Evolutionary conservation across 2,888 invertebrate species (phyloP).

Genomic region (Pogonocherus hispidulus): DNA sequence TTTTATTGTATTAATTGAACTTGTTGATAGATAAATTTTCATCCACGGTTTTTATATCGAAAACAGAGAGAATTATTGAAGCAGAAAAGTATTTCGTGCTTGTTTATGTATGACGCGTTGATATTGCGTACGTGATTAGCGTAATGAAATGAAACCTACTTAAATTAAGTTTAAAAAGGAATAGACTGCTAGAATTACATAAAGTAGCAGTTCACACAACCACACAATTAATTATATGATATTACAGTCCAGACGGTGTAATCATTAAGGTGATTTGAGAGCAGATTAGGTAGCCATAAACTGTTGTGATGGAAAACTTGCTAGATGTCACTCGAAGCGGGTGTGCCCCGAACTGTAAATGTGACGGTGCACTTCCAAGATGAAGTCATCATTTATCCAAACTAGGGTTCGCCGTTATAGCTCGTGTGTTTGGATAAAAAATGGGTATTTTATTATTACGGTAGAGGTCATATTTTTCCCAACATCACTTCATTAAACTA

Average conservation of each 20-base stretch:
- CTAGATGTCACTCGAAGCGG: slow-evolving; percentile 19
- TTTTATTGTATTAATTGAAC: too few species aligned
- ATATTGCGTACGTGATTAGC: too few species aligned
- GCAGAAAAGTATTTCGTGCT: too few species aligned
- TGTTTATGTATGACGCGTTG: too few species aligned
- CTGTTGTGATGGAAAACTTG: slow-evolving; percentile 34
- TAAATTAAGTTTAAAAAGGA: too few species aligned
- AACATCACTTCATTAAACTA: slow-evolving; percentile 10
- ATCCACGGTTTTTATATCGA: too few species aligned
- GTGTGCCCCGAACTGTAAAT: slow-evolving; percentile 44
- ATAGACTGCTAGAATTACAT: too few species aligned
- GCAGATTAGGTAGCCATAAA: slow-evolving; percentile 43
- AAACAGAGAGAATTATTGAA: too few species aligned
- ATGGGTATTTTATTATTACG: slow-evolving; percentile 18
- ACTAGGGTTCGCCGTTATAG: slow-evolving; percentile 14
- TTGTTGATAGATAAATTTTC: too few species aligned
- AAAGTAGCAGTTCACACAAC: too few species aligned
- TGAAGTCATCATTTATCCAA: slow-evolving; percentile 36
- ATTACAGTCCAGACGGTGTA: slow-evolving; percentile 31
- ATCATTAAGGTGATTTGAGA: slow-evolving; percentile 42
- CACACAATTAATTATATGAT: neutral
- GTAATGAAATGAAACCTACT: too few species aligned
- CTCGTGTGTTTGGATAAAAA: slow-evolving; percentile 14
- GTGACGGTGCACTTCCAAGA: slow-evolving; percentile 47
- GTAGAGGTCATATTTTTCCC: slow-evolving; percentile 7